Evolutionary conservation across 2,888 invertebrate species (phyloP), one percentile per base, ranked within the genome.

Genomic region (Hesperia comma): DNA sequence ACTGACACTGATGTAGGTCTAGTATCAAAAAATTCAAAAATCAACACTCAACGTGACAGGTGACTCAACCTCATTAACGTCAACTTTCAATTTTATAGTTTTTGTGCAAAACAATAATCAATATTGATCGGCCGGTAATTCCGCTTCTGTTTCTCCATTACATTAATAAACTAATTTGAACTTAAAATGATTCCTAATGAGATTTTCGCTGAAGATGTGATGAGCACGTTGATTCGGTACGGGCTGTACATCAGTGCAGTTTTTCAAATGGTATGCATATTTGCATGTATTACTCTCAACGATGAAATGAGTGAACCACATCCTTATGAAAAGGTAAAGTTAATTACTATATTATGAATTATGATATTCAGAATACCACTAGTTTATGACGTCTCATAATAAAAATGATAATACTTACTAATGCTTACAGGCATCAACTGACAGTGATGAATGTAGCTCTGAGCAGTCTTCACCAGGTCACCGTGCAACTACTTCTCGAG

Each of bases 171-270:
- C n/a, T 5, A n/a, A 40, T 26, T 41, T 17, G 12, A 43, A n/a
- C n/a, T 0, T 41, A 58, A 64, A 53, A 66, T 92, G 92, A 94
- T 94, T 74, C 94, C 94, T 3, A 93, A 74, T 71, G 92, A 92
- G 74, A 90, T 92, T 72, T 92, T 89, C 68, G 84, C 94, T 32
- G 96, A 96, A 85, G 96, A 96, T 81, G 86, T 96, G 75, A 94
- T 96, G 77, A 96, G 95, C 70, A 95, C 95, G 15, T 88, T 97
- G 68, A 94, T 97, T 37, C 94, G 96, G 40, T 96, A 96, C 84
- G 97, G 98, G 14, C 89, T 98, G 6, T 97, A 97, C 79, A 89
- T 97, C 43, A 97, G 97, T 6, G 98, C 98, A 15, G 94, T 97
- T n/a, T 98, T 98, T 79, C 98, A 98, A 87, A 87, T 98, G 66